Base-by-base conservation (phyloP, 2,888 invertebrate genomes). In the Drosophila aldrichi region DNA sequence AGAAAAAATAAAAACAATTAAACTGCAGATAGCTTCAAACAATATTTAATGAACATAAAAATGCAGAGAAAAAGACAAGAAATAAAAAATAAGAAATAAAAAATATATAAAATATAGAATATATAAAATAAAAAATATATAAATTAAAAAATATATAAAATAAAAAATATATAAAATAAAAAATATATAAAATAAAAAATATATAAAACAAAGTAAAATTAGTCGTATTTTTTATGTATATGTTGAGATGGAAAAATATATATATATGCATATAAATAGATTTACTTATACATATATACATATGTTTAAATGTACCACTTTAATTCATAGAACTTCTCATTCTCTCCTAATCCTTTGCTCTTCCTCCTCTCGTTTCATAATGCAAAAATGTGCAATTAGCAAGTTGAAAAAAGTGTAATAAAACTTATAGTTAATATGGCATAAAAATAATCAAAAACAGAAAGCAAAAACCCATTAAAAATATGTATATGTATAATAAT, bases 41-140 rank as follows among this genome's bases (percentile, higher is more conserved):
- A 81, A 80, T 85, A 82, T 79, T 79, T 77, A 82, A 85, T 79
- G 65, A 79, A 70, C 72, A 79, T 77, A 75, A 81, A 62, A 74
- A 14, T 29, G 3, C 22, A 43, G n/a, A 36, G 63, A 57, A 54
- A 22, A 20, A 22, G 2, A 18, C 18, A 41, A 41, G 6, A 44
- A 12, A n/a, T n/a, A n/a, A n/a, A n/a, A n/a, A n/a, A n/a, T n/a
- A n/a, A n/a, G n/a, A n/a, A n/a, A n/a, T n/a, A 25, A 20, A 14
- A 44, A 16, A 16, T 22, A 2, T 44, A 7, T 44, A 22, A 3
- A 16, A 16, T n/a, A n/a, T n/a, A n/a, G n/a, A n/a, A n/a, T n/a
- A n/a, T n/a, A n/a, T n/a, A n/a, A n/a, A n/a, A n/a, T n/a, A 25
- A 20, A 14, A 44, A 16, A 16, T 22, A 2, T 44, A 7, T 44